Evolutionary conservation across 23 tunicate genomes (phyloP).

Genomic region (Trididemnum miniatum): DNA sequence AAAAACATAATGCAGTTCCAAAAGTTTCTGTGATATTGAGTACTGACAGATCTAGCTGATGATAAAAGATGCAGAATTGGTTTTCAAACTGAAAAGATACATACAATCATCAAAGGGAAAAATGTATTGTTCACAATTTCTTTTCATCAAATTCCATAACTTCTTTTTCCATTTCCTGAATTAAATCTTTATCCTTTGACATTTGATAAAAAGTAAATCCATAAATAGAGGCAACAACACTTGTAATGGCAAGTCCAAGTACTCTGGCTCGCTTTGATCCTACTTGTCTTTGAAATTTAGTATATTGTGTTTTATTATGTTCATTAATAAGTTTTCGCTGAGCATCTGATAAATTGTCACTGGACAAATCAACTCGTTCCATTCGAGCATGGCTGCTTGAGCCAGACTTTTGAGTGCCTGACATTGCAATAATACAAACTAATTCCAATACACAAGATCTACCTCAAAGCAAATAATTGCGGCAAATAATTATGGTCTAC

Average conservation of each 20-base stretch:
- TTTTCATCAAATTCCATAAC: conserved; percentile 23
- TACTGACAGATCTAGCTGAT: not conserved
- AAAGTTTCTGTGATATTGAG: too few species aligned
- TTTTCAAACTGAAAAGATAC: not conserved
- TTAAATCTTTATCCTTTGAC: conserved; percentile 60
- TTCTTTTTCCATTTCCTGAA: conserved; percentile 65
- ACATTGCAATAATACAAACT: too few species aligned
- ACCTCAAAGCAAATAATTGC: too few species aligned
- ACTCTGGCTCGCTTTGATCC: conserved; percentile 2
- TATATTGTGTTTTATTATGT: conserved; percentile 41
- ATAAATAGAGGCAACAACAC: conserved; percentile 35
- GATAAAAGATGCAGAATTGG: not conserved
- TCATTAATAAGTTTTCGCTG: conserved; percentile 38
- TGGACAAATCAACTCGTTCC: conserved; percentile 50
- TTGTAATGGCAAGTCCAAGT: not conserved
- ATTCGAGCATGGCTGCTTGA: conserved; percentile 32
- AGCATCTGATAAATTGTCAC: conserved; percentile 40
- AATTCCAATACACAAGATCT: too few species aligned
- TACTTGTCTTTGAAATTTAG: conserved; percentile 2
- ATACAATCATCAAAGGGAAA: not conserved
- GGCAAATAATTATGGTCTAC: too few species aligned
- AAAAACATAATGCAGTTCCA: too few species aligned
- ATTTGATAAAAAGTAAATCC: conserved; percentile 54
- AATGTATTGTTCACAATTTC: not conserved
- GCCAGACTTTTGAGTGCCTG: conserved; percentile 48